Evolutionary conservation across 2,113 vertebrate genomes (phyloP).

Genomic region (Dissostichus mawsoni): DNA sequence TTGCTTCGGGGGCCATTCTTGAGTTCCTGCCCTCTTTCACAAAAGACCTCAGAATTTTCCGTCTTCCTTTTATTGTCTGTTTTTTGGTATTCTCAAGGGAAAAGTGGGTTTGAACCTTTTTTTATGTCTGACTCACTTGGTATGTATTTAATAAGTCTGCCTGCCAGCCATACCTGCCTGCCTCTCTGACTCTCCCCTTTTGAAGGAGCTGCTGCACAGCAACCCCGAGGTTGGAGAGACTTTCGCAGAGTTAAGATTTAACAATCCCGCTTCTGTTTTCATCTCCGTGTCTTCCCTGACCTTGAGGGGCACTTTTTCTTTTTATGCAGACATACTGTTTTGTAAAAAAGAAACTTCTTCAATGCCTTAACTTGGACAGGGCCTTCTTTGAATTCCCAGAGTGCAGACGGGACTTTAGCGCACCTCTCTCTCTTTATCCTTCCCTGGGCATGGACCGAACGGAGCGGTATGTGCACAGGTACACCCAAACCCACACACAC

Average conservation of each 20-base stretch:
- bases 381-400: slow-evolving; percentile 46
- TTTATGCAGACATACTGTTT: slow-evolving; percentile 25
- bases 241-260: slow-evolving; percentile 61
- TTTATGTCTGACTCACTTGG: slow-evolving; percentile 17
- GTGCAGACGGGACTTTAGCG: slow-evolving; percentile 39
- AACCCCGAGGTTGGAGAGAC: slow-evolving; percentile 16
- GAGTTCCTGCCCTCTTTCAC: slow-evolving; percentile 20
- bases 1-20: slow-evolving; percentile 44
- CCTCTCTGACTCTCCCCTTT: slow-evolving; percentile 41
- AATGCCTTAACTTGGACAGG: slow-evolving; percentile 18
- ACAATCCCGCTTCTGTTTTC: slow-evolving; percentile 38
- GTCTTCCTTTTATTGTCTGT: slow-evolving; percentile 27
- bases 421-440: slow-evolving; percentile 59
- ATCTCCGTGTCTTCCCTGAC: slow-evolving; percentile 52
- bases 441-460: slow-evolving; percentile 25
- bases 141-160: slow-evolving; percentile 61
- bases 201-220: slow-evolving; percentile 34
- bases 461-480: slow-evolving; percentile 13
- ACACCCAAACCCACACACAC: neutral
- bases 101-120: slow-evolving; percentile 34
- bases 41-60: slow-evolving; percentile 33
- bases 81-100: slow-evolving; percentile 18
- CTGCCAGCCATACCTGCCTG: slow-evolving; percentile 57
- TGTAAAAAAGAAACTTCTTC: slow-evolving; percentile 45
- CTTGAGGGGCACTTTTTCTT: slow-evolving; percentile 47